phyloP scores from a whole-genome alignment of 2,888 invertebrate species.

The Eulithis testata region DNA sequence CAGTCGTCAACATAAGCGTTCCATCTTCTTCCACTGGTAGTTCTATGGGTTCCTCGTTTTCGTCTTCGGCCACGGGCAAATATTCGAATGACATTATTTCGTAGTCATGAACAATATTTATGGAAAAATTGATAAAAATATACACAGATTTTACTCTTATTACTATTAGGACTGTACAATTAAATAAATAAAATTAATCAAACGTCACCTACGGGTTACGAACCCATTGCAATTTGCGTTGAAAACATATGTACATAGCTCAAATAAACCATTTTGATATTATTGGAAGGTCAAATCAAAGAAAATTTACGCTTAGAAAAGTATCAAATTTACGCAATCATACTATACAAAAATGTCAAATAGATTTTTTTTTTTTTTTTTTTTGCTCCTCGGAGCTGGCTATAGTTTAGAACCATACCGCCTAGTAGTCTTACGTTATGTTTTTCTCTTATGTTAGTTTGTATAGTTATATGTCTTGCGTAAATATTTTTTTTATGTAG shows the following conservation, averaged over 20 bases:
- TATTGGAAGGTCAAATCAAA: constrained; percentile 48
- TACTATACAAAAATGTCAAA: constrained; percentile 45
- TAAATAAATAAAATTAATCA: constrained; percentile 81
- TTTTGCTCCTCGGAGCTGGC: too few relatives aligned
- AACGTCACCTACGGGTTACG: constrained; percentile 83
- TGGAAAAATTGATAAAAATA: constrained; percentile 72
- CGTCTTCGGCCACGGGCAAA: constrained; percentile 98
- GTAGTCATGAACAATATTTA: constrained; percentile 77
- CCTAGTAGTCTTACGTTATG: too few relatives aligned
- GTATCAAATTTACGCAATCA: constrained; percentile 61
- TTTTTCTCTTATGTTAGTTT: too few relatives aligned
- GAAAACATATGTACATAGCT: constrained; percentile 81
- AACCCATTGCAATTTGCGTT: constrained; percentile 83
- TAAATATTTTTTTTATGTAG: too few relatives aligned
- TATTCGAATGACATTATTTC: constrained; percentile 86
- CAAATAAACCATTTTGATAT: constrained; percentile 59
- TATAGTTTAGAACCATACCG: too few relatives aligned
- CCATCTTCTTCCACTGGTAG: constrained; percentile 98
- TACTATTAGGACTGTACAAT: constrained; percentile 78
- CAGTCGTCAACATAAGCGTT: constrained; percentile 95
- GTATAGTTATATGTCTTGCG: too few relatives aligned
- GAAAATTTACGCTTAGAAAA: constrained; percentile 48
- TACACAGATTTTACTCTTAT: constrained; percentile 77
- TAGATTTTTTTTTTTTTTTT: too few relatives aligned
- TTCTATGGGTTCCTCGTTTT: constrained; percentile 98